These are phyloP conservation scores for Parnassius glacialis DNA, from an alignment of 2,888 invertebrate species.

Conservation along the genomic window DNA sequence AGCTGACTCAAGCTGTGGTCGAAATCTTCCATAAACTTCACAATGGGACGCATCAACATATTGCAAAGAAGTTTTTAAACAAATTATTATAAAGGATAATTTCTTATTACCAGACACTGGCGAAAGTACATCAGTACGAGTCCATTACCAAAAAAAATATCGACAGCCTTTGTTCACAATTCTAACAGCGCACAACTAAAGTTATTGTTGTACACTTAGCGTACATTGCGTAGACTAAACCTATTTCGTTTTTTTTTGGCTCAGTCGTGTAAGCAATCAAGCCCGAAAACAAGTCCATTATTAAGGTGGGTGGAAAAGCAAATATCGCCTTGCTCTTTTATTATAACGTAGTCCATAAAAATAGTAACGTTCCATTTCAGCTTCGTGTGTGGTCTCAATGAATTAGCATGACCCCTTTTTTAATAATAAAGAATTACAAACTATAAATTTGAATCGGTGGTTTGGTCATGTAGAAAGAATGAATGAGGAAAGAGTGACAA, in stretches of 20 bases:
- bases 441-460: no score
- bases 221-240: constrained; percentile 16
- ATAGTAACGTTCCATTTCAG: background rate
- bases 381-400: background rate
- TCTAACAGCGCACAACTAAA: background rate
- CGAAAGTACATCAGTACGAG: no score
- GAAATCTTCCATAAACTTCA: no score
- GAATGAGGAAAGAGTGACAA: no score
- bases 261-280: constrained; percentile 8
- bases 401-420: background rate
- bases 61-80: no score
- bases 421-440: no score
- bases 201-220: constrained; percentile 4
- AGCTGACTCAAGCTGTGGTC: no score
- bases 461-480: no score
- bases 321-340: constrained; percentile 10
- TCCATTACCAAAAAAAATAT: no score
- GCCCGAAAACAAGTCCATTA: constrained; percentile 11
- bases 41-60: no score
- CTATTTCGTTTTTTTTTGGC: constrained; percentile 8
- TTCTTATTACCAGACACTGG: no score
- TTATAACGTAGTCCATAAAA: background rate
- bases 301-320: constrained; percentile 14
- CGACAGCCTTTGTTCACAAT: background rate
- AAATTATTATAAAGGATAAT: no score